Evolutionary conservation across 2,797 vertebrate genomes (phyloP).

Genomic region (Spinibarbus caldwelli): DNA sequence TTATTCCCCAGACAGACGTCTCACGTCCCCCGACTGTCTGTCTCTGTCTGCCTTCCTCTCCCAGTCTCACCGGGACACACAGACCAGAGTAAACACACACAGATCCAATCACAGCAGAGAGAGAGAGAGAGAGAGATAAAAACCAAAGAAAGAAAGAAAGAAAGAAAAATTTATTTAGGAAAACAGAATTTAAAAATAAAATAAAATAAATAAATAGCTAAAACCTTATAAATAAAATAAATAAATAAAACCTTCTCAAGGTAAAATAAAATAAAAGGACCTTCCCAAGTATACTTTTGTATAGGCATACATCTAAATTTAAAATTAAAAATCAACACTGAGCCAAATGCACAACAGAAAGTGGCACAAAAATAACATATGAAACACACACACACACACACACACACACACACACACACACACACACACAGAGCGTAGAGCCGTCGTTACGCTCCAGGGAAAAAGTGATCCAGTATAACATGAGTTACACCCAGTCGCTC

Average conservation of each 20-base stretch:
- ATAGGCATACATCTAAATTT: background rate
- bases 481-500: conserved; percentile 44
- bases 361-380: background rate
- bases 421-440: background rate
- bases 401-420: background rate
- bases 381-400: background rate
- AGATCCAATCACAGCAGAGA: conserved; percentile 3
- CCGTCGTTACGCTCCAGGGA: conserved; percentile 46
- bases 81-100: conserved; percentile 15
- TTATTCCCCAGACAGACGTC: background rate
- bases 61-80: background rate
- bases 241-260: background rate
- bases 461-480: conserved; percentile 64
- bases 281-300: background rate
- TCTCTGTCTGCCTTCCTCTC: conserved; percentile 13
- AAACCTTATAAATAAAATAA: background rate
- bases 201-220: background rate
- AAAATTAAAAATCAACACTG: background rate
- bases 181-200: background rate
- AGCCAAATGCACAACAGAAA: background rate
- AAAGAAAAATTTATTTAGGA: background rate
- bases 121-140: background rate
- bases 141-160: background rate
- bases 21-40: background rate
- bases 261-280: background rate